Evolutionary conservation across 1,140 invertebrate genomes (phyloP).

Genomic region (Bombus huntii): DNA sequence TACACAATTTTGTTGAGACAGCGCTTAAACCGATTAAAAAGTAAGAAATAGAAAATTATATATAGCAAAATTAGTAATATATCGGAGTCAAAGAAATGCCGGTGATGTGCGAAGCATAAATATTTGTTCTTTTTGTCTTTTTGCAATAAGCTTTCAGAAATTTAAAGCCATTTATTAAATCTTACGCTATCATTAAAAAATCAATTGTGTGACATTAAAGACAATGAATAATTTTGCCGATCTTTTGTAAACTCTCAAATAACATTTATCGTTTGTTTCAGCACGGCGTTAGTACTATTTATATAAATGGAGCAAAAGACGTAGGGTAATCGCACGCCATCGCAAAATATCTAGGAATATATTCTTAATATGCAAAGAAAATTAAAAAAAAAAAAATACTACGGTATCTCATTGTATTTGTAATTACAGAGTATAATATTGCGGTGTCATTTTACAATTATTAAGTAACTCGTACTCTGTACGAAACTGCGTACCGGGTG

Average conservation of each 20-base stretch:
- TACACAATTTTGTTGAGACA: conserved; percentile 46
- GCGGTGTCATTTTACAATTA: conserved; percentile 73
- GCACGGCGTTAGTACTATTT: conserved; percentile 34
- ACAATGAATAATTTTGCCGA: neutral
- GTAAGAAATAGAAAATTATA: conserved; percentile 42
- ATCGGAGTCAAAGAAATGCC: conserved; percentile 31
- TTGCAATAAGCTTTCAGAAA: neutral
- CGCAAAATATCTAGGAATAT: conserved; percentile 73
- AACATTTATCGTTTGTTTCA: conserved; percentile 18
- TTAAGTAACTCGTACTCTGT: conserved; percentile 70
- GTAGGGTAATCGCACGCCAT: conserved; percentile 69
- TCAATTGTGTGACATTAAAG: neutral
- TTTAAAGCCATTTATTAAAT: neutral
- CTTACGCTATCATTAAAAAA: neutral
- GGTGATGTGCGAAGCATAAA: conserved; percentile 55
- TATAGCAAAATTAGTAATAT: conserved; percentile 55
- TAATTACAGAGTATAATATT: conserved; percentile 74
- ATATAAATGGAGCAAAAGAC: conserved; percentile 53
- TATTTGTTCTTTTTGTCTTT: conserved; percentile 16
- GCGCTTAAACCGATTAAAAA: conserved; percentile 33
- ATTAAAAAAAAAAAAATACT: conserved; percentile 71
- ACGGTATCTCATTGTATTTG: conserved; percentile 79
- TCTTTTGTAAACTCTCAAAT: neutral
- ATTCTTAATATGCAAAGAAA: conserved; percentile 78
- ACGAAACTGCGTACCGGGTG: conserved; percentile 67